Percentiles rank a stretch among this genome's conserved stretches.
These are phyloP conservation scores for Leptopilina syphax DNA, from an alignment of 2,888 invertebrate genomes.

Conservation along the genomic window DNA sequence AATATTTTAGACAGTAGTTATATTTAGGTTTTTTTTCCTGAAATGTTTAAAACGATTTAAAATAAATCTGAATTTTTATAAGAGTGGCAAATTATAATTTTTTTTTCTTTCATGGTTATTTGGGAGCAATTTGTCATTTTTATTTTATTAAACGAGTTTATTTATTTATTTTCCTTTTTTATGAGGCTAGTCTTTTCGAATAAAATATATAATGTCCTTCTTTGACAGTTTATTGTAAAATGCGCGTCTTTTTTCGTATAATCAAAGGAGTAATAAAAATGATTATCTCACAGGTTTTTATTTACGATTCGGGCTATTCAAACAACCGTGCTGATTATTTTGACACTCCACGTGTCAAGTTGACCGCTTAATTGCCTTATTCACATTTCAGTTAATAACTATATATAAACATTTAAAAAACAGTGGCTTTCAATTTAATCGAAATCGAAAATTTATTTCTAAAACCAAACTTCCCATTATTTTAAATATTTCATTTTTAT, in stretches of 20 bases:
- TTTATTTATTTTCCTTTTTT: not conserved
- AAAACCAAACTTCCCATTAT: not conserved
- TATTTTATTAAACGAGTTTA: not conserved
- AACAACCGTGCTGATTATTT: not conserved
- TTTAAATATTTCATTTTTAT: too few species aligned
- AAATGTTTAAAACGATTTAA: too few species aligned
- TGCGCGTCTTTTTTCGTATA: not conserved
- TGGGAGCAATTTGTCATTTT: not conserved
- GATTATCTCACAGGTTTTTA: conserved; percentile 2
- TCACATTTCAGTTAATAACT: not conserved
- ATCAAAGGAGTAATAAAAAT: conserved; percentile 4
- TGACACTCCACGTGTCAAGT: conserved; percentile 1
- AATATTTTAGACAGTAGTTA: too few species aligned
- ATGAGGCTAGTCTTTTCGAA: not conserved
- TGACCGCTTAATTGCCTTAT: conserved; percentile 22
- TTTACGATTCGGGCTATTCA: not conserved
- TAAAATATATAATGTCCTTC: not conserved
- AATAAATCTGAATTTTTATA: too few species aligned
- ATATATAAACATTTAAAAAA: not conserved
- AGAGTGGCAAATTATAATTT: not conserved
- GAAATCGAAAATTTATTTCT: not conserved
- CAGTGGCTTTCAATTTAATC: not conserved
- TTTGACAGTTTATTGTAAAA: not conserved
- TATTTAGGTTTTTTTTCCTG: too few species aligned
- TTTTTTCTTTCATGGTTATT: not conserved